These are phyloP conservation scores for Dysmachus trigonus DNA, from an alignment of 2,888 invertebrate genomes.

Conservation along the genomic window DNA sequence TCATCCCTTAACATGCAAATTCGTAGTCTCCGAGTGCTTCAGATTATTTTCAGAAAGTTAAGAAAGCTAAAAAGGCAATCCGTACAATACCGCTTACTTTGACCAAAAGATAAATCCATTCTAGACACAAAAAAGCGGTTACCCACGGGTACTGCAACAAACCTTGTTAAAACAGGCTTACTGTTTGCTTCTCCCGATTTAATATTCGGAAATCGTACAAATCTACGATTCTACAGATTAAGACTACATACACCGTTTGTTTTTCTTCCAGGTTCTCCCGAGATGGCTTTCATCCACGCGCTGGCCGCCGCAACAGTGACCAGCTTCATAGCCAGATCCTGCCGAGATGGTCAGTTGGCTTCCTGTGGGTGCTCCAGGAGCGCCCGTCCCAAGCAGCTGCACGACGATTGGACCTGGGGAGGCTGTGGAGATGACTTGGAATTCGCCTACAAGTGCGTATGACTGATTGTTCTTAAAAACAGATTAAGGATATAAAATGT, in stretches of 20 bases:
- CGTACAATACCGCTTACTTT: background rate
- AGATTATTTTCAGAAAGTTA: too few species aligned
- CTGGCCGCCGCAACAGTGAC: slow-evolving; percentile 89
- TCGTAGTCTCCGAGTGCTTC: too few species aligned
- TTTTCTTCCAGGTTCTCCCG: slow-evolving; percentile 73
- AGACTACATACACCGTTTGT: background rate
- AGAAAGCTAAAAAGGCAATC: background rate
- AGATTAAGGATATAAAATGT: background rate
- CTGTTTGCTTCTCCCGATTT: background rate
- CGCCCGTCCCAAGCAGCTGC: slow-evolving; percentile 81
- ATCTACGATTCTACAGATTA: background rate
- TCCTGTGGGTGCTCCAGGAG: slow-evolving; percentile 91
- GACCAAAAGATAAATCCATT: background rate
- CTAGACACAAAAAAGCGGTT: background rate
- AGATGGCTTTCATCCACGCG: slow-evolving; percentile 92
- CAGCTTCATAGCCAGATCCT: slow-evolving; percentile 87
- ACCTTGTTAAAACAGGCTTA: background rate
- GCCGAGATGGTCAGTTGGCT: slow-evolving; percentile 87
- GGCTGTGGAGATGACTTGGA: slow-evolving; percentile 98
- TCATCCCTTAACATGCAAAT: too few species aligned
- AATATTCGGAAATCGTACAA: background rate
- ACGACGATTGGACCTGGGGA: slow-evolving; percentile 96
- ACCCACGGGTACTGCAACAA: background rate
- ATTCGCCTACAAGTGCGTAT: slow-evolving; percentile 89
- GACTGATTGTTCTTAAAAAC: background rate